Evolutionary conservation across 2,113 vertebrate genomes (phyloP).

Genomic region (Indicator indicator): DNA sequence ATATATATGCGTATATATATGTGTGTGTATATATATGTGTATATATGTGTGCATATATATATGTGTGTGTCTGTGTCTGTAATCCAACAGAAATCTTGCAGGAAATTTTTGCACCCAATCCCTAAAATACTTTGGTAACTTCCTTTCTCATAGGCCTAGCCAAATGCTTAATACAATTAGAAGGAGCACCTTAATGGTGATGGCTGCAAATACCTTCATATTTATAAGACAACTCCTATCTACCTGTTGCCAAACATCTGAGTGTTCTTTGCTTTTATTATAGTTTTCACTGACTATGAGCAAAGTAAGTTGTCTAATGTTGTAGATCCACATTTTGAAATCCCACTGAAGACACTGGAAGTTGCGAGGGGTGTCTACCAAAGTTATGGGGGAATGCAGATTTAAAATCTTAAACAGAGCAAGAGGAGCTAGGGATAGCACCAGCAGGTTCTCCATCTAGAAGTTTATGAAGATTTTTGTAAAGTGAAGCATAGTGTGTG

Average conservation of each 20-base stretch:
- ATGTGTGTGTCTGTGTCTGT: not conserved
- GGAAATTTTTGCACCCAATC: not conserved
- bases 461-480: not conserved
- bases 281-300: not conserved
- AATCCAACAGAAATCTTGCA: slow-evolving; percentile 8
- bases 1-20: too few relatives aligned
- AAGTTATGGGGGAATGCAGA: not conserved
- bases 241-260: not conserved
- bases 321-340: not conserved
- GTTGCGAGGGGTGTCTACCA: accelerated
- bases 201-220: not conserved
- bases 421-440: not conserved
- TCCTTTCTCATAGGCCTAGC: not conserved
- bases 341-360: not conserved
- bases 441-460: not conserved
- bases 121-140: not conserved
- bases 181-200: not conserved
- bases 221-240: not conserved
- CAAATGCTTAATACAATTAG: not conserved
- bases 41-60: too few relatives aligned
- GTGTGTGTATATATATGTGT: too few relatives aligned
- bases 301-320: not conserved
- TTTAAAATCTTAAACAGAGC: not conserved
- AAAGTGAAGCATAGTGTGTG: not conserved
- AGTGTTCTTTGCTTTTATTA: not conserved